Evolutionary conservation across 2,797 vertebrate genomes (phyloP).

Genomic region (Falco concolor): DNA sequence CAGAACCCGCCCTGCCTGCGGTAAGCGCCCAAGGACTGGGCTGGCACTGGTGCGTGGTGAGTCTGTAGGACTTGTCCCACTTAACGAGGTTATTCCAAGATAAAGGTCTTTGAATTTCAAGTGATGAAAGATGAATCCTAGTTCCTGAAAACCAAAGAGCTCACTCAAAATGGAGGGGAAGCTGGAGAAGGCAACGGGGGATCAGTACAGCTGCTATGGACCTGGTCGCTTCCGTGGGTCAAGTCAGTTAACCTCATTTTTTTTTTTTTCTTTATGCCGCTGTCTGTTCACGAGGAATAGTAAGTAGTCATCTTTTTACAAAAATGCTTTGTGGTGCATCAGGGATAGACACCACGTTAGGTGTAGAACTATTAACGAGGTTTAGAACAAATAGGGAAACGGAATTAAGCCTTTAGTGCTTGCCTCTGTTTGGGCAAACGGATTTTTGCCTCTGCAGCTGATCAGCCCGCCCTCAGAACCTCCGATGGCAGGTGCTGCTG

Average conservation of each 20-base stretch:
- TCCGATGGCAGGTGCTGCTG: background rate
- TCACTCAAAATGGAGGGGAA: background rate
- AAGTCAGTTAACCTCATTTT: background rate
- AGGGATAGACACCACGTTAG: background rate
- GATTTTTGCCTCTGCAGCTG: background rate
- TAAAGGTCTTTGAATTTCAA: background rate
- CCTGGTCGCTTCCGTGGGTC: background rate
- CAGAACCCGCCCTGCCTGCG: background rate
- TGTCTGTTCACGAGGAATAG: background rate
- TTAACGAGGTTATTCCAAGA: background rate
- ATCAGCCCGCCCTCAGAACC: background rate
- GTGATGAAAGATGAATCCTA: background rate
- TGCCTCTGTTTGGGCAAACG: background rate
- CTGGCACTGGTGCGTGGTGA: background rate
- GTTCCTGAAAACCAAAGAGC: background rate
- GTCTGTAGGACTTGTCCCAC: background rate
- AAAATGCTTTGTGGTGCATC: background rate
- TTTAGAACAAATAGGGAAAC: background rate
- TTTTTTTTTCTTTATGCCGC: background rate
- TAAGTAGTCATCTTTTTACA: background rate
- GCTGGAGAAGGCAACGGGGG: background rate
- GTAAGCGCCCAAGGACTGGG: background rate
- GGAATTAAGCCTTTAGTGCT: background rate
- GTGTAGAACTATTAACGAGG: background rate
- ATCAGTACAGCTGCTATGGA: background rate